These are phyloP conservation scores for Siniperca scherzeri DNA, from an alignment of 2,797 vertebrate genomes.

Conservation along the genomic window DNA sequence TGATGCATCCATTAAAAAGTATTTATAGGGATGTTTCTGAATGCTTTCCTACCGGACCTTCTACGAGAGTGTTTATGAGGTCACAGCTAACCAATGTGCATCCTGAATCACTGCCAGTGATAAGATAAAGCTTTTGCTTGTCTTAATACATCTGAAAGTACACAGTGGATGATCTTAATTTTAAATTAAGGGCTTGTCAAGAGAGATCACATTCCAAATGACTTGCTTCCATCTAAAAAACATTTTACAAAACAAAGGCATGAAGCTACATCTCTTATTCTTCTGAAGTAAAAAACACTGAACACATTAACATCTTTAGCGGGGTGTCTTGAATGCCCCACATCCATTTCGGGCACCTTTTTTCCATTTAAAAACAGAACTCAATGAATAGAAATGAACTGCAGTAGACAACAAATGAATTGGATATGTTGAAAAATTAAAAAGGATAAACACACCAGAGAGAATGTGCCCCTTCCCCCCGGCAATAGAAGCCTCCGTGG, in stretches of 20 bases:
- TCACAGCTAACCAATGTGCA: neutral
- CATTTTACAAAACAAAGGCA: constrained; percentile 20
- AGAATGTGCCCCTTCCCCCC: constrained; percentile 25
- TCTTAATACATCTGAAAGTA: constrained; percentile 38
- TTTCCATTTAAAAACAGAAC: constrained; percentile 38
- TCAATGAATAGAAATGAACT: constrained; percentile 41
- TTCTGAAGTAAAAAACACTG: constrained; percentile 49
- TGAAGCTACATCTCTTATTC: neutral
- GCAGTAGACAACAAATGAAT: constrained; percentile 31
- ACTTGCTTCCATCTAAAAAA: constrained; percentile 33
- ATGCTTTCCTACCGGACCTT: neutral
- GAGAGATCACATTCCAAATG: constrained; percentile 40
- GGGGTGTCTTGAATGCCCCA: constrained; percentile 27
- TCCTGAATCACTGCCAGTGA: constrained; percentile 34
- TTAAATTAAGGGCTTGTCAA: constrained; percentile 52
- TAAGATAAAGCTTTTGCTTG: constrained; percentile 44
- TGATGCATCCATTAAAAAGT: neutral
- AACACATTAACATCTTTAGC: constrained; percentile 30
- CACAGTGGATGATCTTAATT: constrained; percentile 54
- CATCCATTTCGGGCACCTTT: constrained; percentile 18
- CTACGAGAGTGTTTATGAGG: constrained; percentile 15
- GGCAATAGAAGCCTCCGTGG: constrained; percentile 9
- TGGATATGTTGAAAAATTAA: constrained; percentile 27
- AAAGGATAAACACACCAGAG: constrained; percentile 35
- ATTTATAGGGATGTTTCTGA: neutral